phyloP scores from a whole-genome alignment of 2,113 vertebrate species.

The Carlito syrichta region DNA sequence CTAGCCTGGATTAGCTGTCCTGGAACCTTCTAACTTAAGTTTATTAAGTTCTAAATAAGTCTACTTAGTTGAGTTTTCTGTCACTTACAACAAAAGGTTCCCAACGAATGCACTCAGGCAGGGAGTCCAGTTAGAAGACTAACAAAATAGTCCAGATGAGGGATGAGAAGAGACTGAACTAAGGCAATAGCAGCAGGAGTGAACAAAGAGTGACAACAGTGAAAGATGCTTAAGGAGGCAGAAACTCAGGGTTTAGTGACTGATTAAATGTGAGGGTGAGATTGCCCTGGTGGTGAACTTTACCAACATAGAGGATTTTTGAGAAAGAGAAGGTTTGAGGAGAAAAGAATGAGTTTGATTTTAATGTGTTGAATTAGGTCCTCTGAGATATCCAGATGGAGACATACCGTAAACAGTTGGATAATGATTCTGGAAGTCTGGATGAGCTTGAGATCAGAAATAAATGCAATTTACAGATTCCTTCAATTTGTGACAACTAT shows the following conservation, averaged over 20 bases:
- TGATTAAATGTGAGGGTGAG: not conserved
- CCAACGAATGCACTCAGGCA: not conserved
- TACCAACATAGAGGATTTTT: not conserved
- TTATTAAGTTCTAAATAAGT: not conserved
- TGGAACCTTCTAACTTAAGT: not conserved
- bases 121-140: not conserved
- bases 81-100: not conserved
- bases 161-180: not conserved
- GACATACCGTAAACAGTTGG: not conserved
- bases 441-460: not conserved
- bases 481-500: not conserved
- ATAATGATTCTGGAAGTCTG: conserved; percentile 14
- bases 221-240: not conserved
- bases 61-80: not conserved
- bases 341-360: not conserved
- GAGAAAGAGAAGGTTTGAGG: not conserved
- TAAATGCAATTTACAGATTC: not conserved
- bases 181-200: not conserved
- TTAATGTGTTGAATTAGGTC: not conserved
- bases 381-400: not conserved
- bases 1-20: not conserved
- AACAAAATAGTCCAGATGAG: not conserved
- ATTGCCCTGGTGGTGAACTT: not conserved
- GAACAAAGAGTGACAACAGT: not conserved
- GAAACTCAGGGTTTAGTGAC: not conserved